Percentiles rank a stretch among this genome's conserved stretches.
Evolutionary conservation across 2,888 invertebrate species (phyloP).

Genomic region (Orthosia incerta): DNA sequence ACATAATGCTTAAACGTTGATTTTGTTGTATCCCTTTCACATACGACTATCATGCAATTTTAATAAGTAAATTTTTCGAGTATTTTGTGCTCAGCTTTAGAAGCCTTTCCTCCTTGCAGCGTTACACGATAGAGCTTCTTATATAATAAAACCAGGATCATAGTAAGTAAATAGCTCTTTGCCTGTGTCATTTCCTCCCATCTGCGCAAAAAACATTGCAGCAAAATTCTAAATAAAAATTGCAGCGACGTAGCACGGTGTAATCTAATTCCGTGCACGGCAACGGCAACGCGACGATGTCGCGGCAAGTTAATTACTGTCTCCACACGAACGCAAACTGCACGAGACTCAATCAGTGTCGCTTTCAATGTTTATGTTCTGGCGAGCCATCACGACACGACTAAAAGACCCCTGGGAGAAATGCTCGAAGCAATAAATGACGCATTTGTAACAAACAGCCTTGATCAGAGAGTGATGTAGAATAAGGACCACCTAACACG

Average conservation of each 20-base stretch:
- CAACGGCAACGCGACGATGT: slow-evolving; percentile 52
- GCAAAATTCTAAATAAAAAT: slow-evolving; percentile 52
- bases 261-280: slow-evolving; percentile 58
- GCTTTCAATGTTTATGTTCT: slow-evolving; percentile 54
- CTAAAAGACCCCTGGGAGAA: slow-evolving; percentile 12
- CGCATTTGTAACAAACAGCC: not conserved
- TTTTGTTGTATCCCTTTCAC: not conserved
- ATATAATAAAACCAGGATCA: not conserved
- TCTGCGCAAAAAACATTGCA: slow-evolving; percentile 19
- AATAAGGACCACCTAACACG: not conserved
- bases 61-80: not conserved
- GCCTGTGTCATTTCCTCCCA: not conserved
- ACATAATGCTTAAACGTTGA: not conserved
- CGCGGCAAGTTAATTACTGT: slow-evolving; percentile 59
- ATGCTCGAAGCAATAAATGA: slow-evolving; percentile 5
- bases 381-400: slow-evolving; percentile 8
- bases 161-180: not conserved
- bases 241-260: slow-evolving; percentile 37
- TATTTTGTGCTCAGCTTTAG: not conserved
- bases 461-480: not conserved
- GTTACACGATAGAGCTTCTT: not conserved
- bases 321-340: slow-evolving; percentile 44
- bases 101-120: not conserved
- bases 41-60: not conserved
- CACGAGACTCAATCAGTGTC: slow-evolving; percentile 61